These are phyloP conservation scores for Jordanella pulchra DNA, from an alignment of 2,797 vertebrate species.

Conservation along the genomic window DNA sequence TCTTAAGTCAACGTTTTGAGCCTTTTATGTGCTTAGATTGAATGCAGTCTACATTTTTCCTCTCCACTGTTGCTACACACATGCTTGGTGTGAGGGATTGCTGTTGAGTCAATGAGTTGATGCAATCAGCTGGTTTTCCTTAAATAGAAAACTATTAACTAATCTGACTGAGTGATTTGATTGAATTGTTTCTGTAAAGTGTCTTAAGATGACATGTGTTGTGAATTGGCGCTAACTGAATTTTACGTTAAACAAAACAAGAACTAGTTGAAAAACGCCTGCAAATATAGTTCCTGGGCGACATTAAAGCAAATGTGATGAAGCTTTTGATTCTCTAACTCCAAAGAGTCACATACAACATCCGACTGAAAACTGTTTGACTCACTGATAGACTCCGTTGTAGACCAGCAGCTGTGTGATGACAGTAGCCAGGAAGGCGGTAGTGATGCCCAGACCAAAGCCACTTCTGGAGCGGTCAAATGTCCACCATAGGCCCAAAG, in stretches of 20 bases:
- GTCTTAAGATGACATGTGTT: too few relatives aligned
- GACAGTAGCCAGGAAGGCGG: conserved; percentile 93
- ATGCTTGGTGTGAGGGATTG: too few relatives aligned
- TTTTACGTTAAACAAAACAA: background rate
- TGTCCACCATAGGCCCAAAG: conserved; percentile 97
- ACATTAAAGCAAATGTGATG: too few relatives aligned
- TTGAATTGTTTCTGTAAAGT: too few relatives aligned
- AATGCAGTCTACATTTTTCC: background rate
- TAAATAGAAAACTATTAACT: too few relatives aligned
- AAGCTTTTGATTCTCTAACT: too few relatives aligned
- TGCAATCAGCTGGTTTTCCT: too few relatives aligned
- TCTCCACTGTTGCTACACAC: too few relatives aligned
- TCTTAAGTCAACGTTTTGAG: background rate
- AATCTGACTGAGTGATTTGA: too few relatives aligned
- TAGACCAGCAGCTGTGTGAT: conserved; percentile 97
- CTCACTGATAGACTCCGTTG: conserved; percentile 92
- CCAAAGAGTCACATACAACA: background rate
- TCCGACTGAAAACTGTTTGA: background rate
- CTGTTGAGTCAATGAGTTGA: too few relatives aligned
- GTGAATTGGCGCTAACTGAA: too few relatives aligned
- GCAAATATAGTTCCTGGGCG: background rate
- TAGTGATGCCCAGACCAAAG: conserved; percentile 96
- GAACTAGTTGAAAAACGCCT: background rate
- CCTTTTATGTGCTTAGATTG: background rate
- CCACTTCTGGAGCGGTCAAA: conserved; percentile 97